Evolutionary conservation across 1,140 invertebrate genomes (phyloP), one percentile per base, ranked within the genome.

Genomic region (Musca domestica): DNA sequence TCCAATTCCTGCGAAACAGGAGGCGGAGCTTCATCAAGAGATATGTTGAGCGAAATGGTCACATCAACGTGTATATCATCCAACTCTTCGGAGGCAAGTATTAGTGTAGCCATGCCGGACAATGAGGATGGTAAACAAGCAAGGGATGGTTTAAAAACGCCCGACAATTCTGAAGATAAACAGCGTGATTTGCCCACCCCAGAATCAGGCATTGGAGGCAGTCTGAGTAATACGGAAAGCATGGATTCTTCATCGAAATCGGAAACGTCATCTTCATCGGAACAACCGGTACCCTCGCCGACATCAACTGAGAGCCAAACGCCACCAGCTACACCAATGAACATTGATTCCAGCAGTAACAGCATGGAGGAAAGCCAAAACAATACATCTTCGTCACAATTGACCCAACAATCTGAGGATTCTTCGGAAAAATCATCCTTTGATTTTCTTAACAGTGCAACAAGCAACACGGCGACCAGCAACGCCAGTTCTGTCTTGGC

Each of bases 181-280:
- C 25, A 73, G 4, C 66, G 78, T 1, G 70, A 76, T 64, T 66
- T 76, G 54, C 70, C 74, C 15, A 80, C 77, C n/a, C 65, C 69
- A 1, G 77, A 80, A 51, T 80, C 77, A 0, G 77, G 77, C 6
- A 80, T 80, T 34, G 77, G 77, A 7, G 77, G 77, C 67, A 79
- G 77, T 67, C 70, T 80, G 12, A 80, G 77, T 64, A 79, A 79
- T 54, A 79, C 75, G 25, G 77, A 80, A 66, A 80, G 77, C 70
- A 70, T 66, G 61, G 56, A 66, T 61, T 69, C 68, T 48, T 64
- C 65, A 10, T 64, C 61, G 0, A 69, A 64, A 23, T 56, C 64
- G 22, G 58, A 56, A 20, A 65, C 51, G 3, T 23, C 46, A n/a
- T 58, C 47, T 15, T 65, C 49, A 51, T 64, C 64, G 17, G 46